Percentiles rank a stretch among this genome's conserved stretches.
phyloP scores from a whole-genome alignment of 1,140 invertebrate species.

The Cotesia chilonis region DNA sequence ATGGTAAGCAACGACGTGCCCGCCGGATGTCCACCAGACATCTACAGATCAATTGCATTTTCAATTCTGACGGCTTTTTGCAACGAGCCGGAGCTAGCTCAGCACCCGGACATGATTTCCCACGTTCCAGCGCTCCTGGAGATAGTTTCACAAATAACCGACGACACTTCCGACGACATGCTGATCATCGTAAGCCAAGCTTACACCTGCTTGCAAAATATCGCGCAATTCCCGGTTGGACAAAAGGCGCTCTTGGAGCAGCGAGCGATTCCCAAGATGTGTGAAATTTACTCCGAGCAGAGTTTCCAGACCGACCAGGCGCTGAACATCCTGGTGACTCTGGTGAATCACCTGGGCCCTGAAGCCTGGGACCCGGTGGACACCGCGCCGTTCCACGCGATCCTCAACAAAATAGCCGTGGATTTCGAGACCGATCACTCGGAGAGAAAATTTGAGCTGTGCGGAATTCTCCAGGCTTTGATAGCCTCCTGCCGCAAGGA shows the following conservation, averaged over 20 bases:
- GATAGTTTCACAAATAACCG: slow-evolving; percentile 81
- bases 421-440: slow-evolving; percentile 89
- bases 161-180: slow-evolving; percentile 83
- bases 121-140: slow-evolving; percentile 83
- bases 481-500: slow-evolving; percentile 77
- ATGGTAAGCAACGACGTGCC: slow-evolving; percentile 78
- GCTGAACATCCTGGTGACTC: slow-evolving; percentile 77
- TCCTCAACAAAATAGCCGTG: slow-evolving; percentile 84
- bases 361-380: slow-evolving; percentile 76
- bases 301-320: slow-evolving; percentile 89
- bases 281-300: slow-evolving; percentile 83
- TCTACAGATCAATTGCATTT: slow-evolving; percentile 89
- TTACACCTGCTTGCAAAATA: slow-evolving; percentile 82
- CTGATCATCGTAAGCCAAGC: slow-evolving; percentile 89
- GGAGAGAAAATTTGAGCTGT: slow-evolving; percentile 88
- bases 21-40: slow-evolving; percentile 82
- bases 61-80: slow-evolving; percentile 87
- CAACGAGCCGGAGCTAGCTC: slow-evolving; percentile 78
- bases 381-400: slow-evolving; percentile 78
- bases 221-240: slow-evolving; percentile 77
- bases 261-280: slow-evolving; percentile 81
- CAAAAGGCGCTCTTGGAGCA: slow-evolving; percentile 79
- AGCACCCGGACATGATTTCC: slow-evolving; percentile 81
- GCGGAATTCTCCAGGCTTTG: slow-evolving; percentile 77
- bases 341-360: slow-evolving; percentile 75